Conservation (phyloP, 1,140 invertebrate genomes). For the Pteromalus puparum region DNA sequence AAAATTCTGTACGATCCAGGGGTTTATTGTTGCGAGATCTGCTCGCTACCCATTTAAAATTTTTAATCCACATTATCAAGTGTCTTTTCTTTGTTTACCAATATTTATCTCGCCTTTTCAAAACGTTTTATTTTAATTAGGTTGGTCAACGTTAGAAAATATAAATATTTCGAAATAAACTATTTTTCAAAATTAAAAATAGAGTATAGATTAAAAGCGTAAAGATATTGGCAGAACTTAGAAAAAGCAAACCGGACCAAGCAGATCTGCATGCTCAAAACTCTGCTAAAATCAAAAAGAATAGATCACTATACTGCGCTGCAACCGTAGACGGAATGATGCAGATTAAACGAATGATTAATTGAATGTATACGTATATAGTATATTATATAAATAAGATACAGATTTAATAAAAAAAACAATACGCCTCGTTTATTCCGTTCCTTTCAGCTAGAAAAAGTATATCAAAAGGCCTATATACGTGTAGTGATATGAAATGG, state of each 20-base stretch:
- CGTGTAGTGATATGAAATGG: not conserved
- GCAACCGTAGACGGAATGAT: slow-evolving; percentile 6
- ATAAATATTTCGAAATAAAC: not conserved
- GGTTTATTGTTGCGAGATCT: no score
- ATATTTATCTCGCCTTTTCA: no score
- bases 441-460: slow-evolving; percentile 38
- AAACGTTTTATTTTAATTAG: not conserved
- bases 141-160: not conserved
- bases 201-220: not conserved
- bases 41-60: not conserved
- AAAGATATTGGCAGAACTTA: not conserved
- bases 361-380: slow-evolving; percentile 34
- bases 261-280: not conserved
- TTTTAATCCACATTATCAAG: no score
- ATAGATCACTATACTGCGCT: not conserved
- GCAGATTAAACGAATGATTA: slow-evolving; percentile 33
- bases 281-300: slow-evolving; percentile 22
- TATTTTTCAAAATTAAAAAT: not conserved
- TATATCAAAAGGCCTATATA: slow-evolving; percentile 54
- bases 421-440: not conserved
- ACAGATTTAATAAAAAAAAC: slow-evolving; percentile 5
- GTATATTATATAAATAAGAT: slow-evolving; percentile 17
- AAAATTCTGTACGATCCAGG: not conserved
- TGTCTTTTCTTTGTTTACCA: not conserved
- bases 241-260: slow-evolving; percentile 19